Percentiles rank a stretch among this genome's conserved stretches.
phyloP scores from a whole-genome alignment of 1,140 invertebrate species.

The Dreissena rostriformis region DNA sequence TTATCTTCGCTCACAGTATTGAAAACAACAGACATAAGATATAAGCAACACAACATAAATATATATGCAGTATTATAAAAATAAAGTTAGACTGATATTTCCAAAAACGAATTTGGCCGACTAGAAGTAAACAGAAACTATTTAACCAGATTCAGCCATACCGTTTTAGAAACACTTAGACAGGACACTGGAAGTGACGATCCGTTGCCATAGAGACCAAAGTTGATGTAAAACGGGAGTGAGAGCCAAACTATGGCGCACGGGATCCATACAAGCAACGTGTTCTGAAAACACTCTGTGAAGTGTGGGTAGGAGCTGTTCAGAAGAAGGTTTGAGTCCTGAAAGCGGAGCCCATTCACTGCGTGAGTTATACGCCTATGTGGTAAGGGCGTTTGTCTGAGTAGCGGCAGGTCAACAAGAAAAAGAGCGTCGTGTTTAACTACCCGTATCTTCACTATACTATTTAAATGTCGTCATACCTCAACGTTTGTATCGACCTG shows the following conservation, averaged over 20 bases:
- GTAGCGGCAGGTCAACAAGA: no score
- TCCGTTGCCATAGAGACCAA: constrained; percentile 30
- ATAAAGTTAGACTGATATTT: no score
- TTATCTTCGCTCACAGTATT: no score
- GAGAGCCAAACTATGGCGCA: constrained; percentile 92
- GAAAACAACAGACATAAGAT: no score
- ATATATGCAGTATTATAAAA: no score
- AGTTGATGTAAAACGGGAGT: constrained; percentile 86
- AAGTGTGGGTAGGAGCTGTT: constrained; percentile 85
- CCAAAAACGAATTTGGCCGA: no score
- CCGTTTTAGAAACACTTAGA: constrained; percentile 47
- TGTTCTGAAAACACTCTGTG: constrained; percentile 81
- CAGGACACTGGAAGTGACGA: constrained; percentile 11
- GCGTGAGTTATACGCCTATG: background rate
- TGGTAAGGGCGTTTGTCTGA: background rate
- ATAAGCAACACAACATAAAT: no score
- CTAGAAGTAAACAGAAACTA: no score
- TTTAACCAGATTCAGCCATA: background rate
- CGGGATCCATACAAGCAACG: constrained; percentile 91
- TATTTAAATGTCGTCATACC: background rate
- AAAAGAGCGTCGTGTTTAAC: background rate
- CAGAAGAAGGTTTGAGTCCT: constrained; percentile 84
- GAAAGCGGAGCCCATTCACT: constrained; percentile 14
- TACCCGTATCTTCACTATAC: background rate
- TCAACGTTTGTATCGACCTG: no score